These are phyloP conservation scores for Hephaestus fuliginosus DNA, from an alignment of 2,797 vertebrate species.

Conservation along the genomic window DNA sequence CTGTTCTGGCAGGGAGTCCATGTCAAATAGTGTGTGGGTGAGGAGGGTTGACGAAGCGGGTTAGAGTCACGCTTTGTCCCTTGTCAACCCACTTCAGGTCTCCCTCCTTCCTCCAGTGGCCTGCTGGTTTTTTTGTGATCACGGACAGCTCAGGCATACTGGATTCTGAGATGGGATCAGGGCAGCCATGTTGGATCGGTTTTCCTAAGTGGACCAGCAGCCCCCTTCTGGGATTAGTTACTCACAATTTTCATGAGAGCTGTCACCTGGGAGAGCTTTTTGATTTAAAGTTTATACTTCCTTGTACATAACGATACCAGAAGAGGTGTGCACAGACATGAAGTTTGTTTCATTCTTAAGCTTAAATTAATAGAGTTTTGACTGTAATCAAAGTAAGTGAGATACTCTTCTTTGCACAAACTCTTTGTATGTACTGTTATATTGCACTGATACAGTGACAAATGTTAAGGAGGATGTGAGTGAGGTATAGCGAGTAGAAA, in stretches of 20 bases:
- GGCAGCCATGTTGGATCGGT: slow-evolving; percentile 23
- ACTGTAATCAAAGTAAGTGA: not conserved
- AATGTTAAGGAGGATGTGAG: not conserved
- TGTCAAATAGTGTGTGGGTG: slow-evolving; percentile 50
- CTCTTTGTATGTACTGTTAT: not conserved
- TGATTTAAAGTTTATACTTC: not conserved
- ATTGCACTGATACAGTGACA: not conserved
- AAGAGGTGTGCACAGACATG: slow-evolving; percentile 3
- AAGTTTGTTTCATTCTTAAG: not conserved
- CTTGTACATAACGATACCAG: not conserved
- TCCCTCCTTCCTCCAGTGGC: slow-evolving; percentile 7
- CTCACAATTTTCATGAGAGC: slow-evolving; percentile 2
- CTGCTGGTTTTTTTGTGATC: slow-evolving; percentile 46
- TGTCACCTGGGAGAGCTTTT: not conserved
- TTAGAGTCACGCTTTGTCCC: slow-evolving; percentile 48
- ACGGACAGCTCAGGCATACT: slow-evolving; percentile 14
- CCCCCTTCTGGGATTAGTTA: slow-evolving; percentile 13
- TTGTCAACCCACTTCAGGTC: slow-evolving; percentile 52
- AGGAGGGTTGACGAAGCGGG: slow-evolving; percentile 43
- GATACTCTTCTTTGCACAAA: not conserved
- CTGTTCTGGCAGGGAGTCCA: slow-evolving; percentile 53
- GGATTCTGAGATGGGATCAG: slow-evolving; percentile 15
- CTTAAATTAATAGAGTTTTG: not conserved
- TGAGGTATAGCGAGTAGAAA: not conserved
- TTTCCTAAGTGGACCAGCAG: not conserved